Conservation (phyloP, 2,888 invertebrate species). For the Amphipoea lucens region DNA sequence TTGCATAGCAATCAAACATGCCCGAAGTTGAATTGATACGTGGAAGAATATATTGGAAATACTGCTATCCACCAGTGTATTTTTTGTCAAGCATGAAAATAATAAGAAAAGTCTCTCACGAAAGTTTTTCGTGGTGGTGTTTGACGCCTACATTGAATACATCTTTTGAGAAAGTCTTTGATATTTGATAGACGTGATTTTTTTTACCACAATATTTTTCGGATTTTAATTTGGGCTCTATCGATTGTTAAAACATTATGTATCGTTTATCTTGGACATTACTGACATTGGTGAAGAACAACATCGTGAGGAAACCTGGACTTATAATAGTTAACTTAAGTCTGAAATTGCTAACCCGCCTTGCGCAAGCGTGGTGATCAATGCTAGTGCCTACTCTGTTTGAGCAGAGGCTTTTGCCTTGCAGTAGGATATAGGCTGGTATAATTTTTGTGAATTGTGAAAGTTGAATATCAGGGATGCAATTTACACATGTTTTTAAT, state of each 20-base stretch:
- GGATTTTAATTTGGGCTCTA: background rate
- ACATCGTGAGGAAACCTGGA: background rate
- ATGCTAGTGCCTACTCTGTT: background rate
- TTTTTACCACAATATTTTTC: background rate
- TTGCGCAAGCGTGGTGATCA: background rate
- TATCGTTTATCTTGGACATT: background rate
- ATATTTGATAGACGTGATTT: background rate
- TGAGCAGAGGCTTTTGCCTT: background rate
- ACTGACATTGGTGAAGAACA: background rate
- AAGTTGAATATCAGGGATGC: background rate
- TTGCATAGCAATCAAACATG: conserved; percentile 59
- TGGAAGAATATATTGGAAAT: conserved; percentile 39
- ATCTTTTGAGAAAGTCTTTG: background rate
- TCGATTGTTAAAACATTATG: background rate
- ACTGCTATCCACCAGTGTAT: background rate
- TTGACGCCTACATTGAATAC: background rate
- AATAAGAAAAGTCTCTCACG: background rate
- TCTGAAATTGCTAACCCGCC: background rate
- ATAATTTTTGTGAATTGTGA: background rate
- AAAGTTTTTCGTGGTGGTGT: background rate
- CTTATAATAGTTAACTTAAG: background rate
- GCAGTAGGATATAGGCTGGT: background rate
- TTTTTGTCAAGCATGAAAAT: background rate
- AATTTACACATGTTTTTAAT: too few species aligned
- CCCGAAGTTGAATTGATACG: conserved; percentile 47